These are phyloP conservation scores for Hippocampus guttulatus DNA, from an alignment of 2,113 vertebrate genomes.

Conservation along the genomic window DNA sequence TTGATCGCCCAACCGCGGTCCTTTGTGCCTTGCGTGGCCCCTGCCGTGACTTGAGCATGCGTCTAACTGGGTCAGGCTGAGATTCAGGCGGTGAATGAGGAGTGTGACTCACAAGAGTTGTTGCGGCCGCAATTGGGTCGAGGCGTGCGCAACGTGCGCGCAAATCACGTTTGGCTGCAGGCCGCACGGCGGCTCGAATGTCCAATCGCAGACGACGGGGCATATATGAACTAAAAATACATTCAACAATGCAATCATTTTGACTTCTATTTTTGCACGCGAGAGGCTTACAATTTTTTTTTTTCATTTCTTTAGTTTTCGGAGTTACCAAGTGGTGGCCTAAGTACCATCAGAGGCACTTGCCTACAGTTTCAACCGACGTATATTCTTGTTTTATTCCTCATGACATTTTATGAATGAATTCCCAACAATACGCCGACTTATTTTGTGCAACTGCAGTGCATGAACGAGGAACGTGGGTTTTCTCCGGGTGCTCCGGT, in stretches of 20 bases:
- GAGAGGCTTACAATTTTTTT: too few relatives aligned
- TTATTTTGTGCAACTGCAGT: too few relatives aligned
- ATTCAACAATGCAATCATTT: not conserved
- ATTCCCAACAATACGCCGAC: too few relatives aligned
- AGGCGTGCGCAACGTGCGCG: not conserved
- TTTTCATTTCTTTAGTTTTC: too few relatives aligned
- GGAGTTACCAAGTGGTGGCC: too few relatives aligned
- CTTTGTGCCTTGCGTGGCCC: not conserved
- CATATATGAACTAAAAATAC: not conserved
- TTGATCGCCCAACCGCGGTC: not conserved
- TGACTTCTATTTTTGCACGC: not conserved
- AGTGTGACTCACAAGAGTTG: constrained; percentile 29
- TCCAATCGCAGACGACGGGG: not conserved
- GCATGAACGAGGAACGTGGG: too few relatives aligned
- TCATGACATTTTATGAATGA: too few relatives aligned
- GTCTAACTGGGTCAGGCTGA: constrained; percentile 53
- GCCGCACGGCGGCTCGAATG: not conserved
- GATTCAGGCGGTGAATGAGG: constrained; percentile 24
- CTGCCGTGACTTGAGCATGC: constrained; percentile 14
- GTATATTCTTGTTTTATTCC: too few relatives aligned
- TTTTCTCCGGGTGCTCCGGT: too few relatives aligned
- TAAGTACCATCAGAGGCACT: too few relatives aligned
- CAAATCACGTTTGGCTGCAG: not conserved
- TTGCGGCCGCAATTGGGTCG: not conserved
- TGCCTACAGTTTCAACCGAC: too few relatives aligned